These are phyloP conservation scores for Caranx ignobilis DNA, from an alignment of 2,113 vertebrate genomes.

Conservation along the genomic window DNA sequence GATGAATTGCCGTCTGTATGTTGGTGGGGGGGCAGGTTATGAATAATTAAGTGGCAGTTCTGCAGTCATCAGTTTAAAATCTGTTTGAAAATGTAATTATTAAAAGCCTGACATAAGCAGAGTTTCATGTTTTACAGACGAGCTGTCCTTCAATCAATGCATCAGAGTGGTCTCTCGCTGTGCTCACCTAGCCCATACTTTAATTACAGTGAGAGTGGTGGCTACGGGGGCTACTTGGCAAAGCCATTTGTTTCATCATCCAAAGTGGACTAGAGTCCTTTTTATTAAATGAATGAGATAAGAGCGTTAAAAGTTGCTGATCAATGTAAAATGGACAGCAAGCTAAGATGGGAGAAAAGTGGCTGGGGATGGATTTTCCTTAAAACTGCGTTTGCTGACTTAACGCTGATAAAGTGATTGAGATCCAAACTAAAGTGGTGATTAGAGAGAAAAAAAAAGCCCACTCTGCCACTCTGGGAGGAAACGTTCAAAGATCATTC, in stretches of 20 bases:
- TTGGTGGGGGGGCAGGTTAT: background rate
- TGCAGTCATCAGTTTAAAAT: conserved; percentile 37
- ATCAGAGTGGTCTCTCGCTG: conserved; percentile 39
- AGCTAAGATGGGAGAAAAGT: conserved; percentile 47
- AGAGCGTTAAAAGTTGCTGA: conserved; percentile 75
- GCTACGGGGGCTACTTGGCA: conserved; percentile 50
- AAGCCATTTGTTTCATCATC: conserved; percentile 74
- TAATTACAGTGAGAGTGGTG: conserved; percentile 62
- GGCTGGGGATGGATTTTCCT: conserved; percentile 42
- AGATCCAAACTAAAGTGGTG: conserved; percentile 22
- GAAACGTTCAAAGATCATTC: background rate
- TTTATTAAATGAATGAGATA: conserved; percentile 67
- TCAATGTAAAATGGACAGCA: conserved; percentile 50
- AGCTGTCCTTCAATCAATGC: conserved; percentile 47
- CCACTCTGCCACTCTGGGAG: background rate
- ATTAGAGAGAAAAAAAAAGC: conserved; percentile 39
- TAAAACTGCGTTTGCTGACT: conserved; percentile 61
- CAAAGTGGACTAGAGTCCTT: conserved; percentile 66
- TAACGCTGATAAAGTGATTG: conserved; percentile 39
- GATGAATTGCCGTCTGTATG: conserved; percentile 8
- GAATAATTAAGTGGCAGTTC: conserved; percentile 35
- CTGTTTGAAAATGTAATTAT: conserved; percentile 24
- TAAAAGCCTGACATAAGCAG: conserved; percentile 15
- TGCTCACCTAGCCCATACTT: conserved; percentile 37
- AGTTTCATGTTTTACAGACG: conserved; percentile 1